Base-by-base conservation (phyloP, 2,113 vertebrate species). In the Corythaixoides concolor region DNA sequence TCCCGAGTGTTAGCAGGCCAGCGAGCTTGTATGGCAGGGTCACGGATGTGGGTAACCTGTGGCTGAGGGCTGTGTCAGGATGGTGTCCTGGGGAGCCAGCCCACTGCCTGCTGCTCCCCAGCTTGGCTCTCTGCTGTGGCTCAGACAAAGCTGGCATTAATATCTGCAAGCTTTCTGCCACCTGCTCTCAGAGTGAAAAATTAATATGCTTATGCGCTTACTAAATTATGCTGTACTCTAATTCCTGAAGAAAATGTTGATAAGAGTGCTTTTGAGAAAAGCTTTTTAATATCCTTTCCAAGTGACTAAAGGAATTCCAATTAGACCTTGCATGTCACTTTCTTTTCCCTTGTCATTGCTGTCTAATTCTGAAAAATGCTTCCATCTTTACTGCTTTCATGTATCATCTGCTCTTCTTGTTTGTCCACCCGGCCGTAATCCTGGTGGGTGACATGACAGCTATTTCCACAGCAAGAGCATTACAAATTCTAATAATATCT, bases 191-290 rank as follows among this genome's bases (percentile, higher is more conserved):
- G 64, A 91, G 52, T 91, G 63, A 92, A 95, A 97, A 95, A 93
- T 95, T 95, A 96, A 95, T 93, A 76, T 90, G 94, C 94, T 95
- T 92, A 93, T 92, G 62, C 3, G 1, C 79, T 87, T 66, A 66
- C 76, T 97, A 96, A 95, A 97, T 95, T 95, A 97, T 85, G 78
- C 77, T 88, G 47, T 87, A 79, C 47, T 78, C 69, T 97, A 96
- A 97, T 97, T 96, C 96, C 85, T 90, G 89, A 83, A 89, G 79
- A 95, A 97, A 95, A 75, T 88, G 74, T 95, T 97, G 96, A 96
- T 97, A 97, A 96, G 87, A 73, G 67, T 55, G 52, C 79, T 95
- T 94, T 93, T 68, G 84, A 88, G 87, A 91, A 73, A 89, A 78
- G 52, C 39, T 96, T 94, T 93, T 94, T 90, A 97, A 97, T 96